Percentiles rank a stretch among this genome's conserved stretches.
Evolutionary conservation across 1,140 invertebrate species (phyloP).

Genomic region (Luehdorfia chinensis): DNA sequence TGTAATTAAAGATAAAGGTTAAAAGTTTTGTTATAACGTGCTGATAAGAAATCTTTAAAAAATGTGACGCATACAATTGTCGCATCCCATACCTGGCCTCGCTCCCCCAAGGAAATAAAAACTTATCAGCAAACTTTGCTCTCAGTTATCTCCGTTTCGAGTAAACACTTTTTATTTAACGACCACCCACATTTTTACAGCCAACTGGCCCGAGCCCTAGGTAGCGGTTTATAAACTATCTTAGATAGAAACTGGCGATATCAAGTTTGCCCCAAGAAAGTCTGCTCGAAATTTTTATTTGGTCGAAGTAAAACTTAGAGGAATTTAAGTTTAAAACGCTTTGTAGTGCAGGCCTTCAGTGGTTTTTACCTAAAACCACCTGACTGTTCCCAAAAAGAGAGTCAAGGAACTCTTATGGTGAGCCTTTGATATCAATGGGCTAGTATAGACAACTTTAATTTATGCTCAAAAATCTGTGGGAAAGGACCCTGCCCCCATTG

Average conservation of each 20-base stretch:
- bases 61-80: slow-evolving; percentile 14
- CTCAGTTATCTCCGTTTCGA: slow-evolving; percentile 58
- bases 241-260: slow-evolving; percentile 22
- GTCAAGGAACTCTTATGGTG: no score
- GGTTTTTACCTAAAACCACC: slow-evolving; percentile 3
- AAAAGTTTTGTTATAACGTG: no score
- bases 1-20: no score
- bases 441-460: no score
- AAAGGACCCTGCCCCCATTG: no score
- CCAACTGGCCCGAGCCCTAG: slow-evolving; percentile 19
- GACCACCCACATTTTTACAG: slow-evolving; percentile 49
- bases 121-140: slow-evolving; percentile 66
- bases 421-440: no score
- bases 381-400: no score
- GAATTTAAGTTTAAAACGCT: slow-evolving; percentile 24
- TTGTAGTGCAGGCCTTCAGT: no score
- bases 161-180: slow-evolving; percentile 73
- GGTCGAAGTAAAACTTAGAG: slow-evolving; percentile 19
- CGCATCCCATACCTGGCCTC: slow-evolving; percentile 17
- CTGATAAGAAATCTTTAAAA: slow-evolving; percentile 13
- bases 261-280: slow-evolving; percentile 29
- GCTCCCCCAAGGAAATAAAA: slow-evolving; percentile 58
- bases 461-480: no score
- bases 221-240: slow-evolving; percentile 32
- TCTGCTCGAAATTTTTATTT: slow-evolving; percentile 30